A percentile compares a stretch with the other conserved stretches of the same genome.
These are phyloP conservation scores for Eustalomyia histrio DNA, from an alignment of 2,888 invertebrate species.

Conservation along the genomic window DNA sequence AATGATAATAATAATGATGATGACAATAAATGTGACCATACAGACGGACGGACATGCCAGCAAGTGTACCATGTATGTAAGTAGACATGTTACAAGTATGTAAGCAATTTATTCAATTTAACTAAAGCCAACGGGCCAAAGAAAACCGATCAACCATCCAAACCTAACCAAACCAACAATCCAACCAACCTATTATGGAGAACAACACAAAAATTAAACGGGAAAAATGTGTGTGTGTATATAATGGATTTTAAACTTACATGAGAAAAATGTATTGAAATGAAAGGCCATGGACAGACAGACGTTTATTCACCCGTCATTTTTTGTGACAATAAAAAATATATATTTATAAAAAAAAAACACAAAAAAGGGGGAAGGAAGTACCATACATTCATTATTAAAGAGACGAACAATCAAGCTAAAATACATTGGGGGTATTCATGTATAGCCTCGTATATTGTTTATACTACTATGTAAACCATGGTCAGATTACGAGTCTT, in stretches of 20 bases:
- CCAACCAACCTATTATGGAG: slow-evolving; percentile 11
- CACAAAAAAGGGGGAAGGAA: slow-evolving; percentile 34
- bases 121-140: slow-evolving; percentile 36
- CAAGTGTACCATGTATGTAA: slow-evolving; percentile 40
- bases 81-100: slow-evolving; percentile 29
- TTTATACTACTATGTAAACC: too few species aligned
- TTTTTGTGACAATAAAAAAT: slow-evolving; percentile 20
- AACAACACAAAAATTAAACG: slow-evolving; percentile 14
- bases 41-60: not conserved
- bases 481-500: too few species aligned
- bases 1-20: slow-evolving; percentile 27
- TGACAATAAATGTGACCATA: slow-evolving; percentile 5
- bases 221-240: slow-evolving; percentile 19
- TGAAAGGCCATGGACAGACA: slow-evolving; percentile 38
- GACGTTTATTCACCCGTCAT: slow-evolving; percentile 31
- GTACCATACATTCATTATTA: slow-evolving; percentile 24
- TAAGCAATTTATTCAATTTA: slow-evolving; percentile 52
- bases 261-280: slow-evolving; percentile 29
- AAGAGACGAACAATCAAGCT: slow-evolving; percentile 17
- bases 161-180: slow-evolving; percentile 16
- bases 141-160: slow-evolving; percentile 25
- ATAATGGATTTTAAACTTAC: slow-evolving; percentile 21
- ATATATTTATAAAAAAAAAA: not conserved
- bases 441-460: too few species aligned
- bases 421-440: too few species aligned